These are phyloP conservation scores for Podargus strigoides DNA, from an alignment of 2,797 vertebrate species.

Conservation along the genomic window DNA sequence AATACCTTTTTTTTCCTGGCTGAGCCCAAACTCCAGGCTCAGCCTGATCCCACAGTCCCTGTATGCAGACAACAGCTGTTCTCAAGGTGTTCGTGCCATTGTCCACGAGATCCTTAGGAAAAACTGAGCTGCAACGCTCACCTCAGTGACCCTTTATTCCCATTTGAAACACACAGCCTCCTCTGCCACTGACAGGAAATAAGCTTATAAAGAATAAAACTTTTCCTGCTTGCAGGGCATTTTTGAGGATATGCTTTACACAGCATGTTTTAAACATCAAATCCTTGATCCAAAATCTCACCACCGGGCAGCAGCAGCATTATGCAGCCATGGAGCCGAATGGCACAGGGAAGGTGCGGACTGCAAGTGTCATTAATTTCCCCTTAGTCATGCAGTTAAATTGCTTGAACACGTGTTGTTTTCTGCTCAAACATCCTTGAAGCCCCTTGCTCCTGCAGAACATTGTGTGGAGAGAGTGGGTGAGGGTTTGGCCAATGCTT, in stretches of 20 bases:
- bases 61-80: not conserved
- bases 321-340: accelerated
- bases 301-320: not conserved
- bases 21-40: not conserved
- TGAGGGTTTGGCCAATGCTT: accelerated
- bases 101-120: not conserved
- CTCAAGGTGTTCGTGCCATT: not conserved
- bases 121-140: not conserved
- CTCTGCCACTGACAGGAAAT: not conserved
- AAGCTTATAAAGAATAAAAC: not conserved
- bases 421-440: accelerated
- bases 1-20: not conserved
- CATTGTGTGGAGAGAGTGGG: accelerated
- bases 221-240: not conserved
- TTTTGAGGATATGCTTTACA: not conserved
- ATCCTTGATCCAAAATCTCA: not conserved
- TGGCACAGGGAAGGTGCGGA: not conserved
- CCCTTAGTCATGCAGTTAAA: not conserved
- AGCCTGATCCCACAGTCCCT: not conserved
- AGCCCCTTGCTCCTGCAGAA: not conserved
- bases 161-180: not conserved
- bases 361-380: not conserved
- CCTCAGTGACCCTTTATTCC: not conserved
- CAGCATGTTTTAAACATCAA: not conserved
- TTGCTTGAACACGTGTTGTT: not conserved